Evolutionary conservation across 2,113 vertebrate genomes (phyloP), one percentile per base, ranked within the genome.

Genomic region (Colistium nudipinnis): DNA sequence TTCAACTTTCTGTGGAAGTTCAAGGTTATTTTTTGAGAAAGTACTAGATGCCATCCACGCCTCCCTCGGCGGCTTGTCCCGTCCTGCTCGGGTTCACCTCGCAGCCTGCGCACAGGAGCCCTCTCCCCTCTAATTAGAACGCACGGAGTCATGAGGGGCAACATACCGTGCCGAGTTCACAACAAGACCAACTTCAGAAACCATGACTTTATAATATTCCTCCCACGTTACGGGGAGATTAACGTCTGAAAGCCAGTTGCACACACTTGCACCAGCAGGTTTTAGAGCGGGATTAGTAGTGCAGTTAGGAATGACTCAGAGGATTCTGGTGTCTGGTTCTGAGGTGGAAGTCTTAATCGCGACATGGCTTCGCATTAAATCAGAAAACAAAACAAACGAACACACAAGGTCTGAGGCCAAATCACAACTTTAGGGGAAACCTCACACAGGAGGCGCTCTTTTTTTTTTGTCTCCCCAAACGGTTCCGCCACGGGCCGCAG

Each of bases 61-160:
- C 31, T 24, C 45, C 33, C 2, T 48, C 55, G 79, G 70, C 70
- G 69, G 80, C 92, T 82, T 91, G 89, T 91, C 83, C 64, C 60
- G 77, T 91, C 91, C 87, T 91, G 88, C 82, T 89, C 66, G 55
- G 76, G 65, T 86, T 84, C 81, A 83, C 82, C 72, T 72, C 70
- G 44, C 20, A 70, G 69, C 70, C 64, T 25, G 52, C 64, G 41
- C 30, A 20, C 2, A 22, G 11, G 12, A 20, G 8, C 45, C 63
- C 31, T 71, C 74, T 81, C 41, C 81, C 69, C 76, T 83, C 69
- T 87, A 90, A 90, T 91, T 87, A 89, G 49, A 78, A 54, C 36
- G 61, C 25, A 80, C 45, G 13, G 45, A 79, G 52, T 65, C 76
- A 82, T 55, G 35, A 74, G 17, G 13, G 43, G 61, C 61, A 55